These are phyloP conservation scores for Oreochromis tanganicae DNA, from an alignment of 2,113 vertebrate genomes.

Conservation along the genomic window DNA sequence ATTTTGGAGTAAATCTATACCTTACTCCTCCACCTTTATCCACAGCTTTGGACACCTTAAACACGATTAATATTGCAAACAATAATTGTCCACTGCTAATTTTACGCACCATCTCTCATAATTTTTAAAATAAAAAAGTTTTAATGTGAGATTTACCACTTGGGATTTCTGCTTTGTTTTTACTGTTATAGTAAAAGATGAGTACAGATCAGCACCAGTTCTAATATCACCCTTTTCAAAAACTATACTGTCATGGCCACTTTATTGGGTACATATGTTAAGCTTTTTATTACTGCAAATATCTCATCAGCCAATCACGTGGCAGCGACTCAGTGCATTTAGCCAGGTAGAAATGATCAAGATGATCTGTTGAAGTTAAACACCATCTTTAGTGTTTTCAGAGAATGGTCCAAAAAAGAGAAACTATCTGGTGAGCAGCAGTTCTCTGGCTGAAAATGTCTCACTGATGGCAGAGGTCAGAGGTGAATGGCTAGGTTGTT, in stretches of 20 bases:
- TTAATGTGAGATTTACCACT: not conserved
- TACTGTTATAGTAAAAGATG: not conserved
- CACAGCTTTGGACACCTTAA: not conserved
- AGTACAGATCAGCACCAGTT: not conserved
- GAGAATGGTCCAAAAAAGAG: not conserved
- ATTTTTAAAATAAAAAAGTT: not conserved
- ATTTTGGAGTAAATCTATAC: not conserved
- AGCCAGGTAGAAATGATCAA: not conserved
- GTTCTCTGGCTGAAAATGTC: not conserved
- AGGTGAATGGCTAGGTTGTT: not conserved
- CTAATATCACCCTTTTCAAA: not conserved
- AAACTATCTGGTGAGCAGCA: not conserved
- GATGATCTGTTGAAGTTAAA: not conserved
- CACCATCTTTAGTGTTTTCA: not conserved
- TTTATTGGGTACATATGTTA: not conserved
- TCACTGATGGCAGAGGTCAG: not conserved
- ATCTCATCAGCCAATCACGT: not conserved
- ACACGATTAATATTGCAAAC: not conserved
- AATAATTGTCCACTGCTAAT: not conserved
- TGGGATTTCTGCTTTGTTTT: not conserved
- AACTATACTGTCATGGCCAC: not conserved
- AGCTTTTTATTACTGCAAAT: not conserved
- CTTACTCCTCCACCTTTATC: not conserved
- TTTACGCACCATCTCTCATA: not conserved
- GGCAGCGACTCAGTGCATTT: not conserved